Evolutionary conservation across 2,888 invertebrate genomes (phyloP).

Genomic region (Calameuta pallipes): DNA sequence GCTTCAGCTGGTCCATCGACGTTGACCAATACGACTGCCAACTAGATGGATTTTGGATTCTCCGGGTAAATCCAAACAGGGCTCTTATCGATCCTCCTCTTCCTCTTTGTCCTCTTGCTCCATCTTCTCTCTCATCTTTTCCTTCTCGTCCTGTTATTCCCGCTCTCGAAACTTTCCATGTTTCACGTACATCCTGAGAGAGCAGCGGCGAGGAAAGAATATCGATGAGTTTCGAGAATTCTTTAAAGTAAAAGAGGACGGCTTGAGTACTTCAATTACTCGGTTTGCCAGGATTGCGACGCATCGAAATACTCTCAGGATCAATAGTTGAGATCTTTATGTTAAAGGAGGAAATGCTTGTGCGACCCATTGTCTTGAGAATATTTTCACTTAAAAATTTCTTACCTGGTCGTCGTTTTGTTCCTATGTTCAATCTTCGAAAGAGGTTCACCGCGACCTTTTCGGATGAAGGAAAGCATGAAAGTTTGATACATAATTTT

Average conservation of each 20-base stretch:
- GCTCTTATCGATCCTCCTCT: neutral
- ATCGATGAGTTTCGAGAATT: neutral
- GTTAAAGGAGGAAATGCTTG: neutral
- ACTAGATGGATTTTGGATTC: neutral
- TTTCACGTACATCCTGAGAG: neutral
- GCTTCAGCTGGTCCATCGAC: neutral
- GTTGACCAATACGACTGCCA: neutral
- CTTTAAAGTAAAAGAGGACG: neutral
- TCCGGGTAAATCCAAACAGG: neutral
- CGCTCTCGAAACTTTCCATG: neutral
- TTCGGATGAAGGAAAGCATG: neutral
- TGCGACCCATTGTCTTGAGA: neutral
- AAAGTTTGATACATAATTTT: neutral
- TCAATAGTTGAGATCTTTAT: neutral
- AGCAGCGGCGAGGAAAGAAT: neutral
- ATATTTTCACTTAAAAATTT: neutral
- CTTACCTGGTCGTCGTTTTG: neutral
- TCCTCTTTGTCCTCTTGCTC: neutral
- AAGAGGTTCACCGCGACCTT: neutral
- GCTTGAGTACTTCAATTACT: neutral
- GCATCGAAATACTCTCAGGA: neutral
- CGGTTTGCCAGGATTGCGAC: neutral
- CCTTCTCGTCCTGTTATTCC: neutral
- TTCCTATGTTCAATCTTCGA: no score
- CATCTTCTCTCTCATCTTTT: neutral